Evolutionary conservation across 53 echinoderm and acorn worm genomes (phyloP), one percentile per base, ranked within the genome.

Genomic region (Actinopyga echinites): DNA sequence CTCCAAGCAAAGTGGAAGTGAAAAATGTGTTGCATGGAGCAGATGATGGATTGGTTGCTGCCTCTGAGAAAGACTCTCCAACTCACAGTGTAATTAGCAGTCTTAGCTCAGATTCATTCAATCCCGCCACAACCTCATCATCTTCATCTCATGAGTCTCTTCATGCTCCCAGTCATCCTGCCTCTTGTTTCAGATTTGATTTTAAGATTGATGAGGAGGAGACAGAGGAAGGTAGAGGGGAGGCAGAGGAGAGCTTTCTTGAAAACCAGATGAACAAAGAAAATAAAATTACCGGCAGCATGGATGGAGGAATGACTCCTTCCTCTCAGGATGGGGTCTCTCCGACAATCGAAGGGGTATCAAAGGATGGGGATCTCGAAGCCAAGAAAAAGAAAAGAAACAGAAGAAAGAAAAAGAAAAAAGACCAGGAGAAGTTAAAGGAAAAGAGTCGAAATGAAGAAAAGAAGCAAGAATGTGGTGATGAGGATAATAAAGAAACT

Each of bases 201-300:
- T 91, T 91, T 85, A 74, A 82, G 63, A 92, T 88, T 64, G 83
- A 86, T 44, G 86, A 82, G 36, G 89, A 82, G 60, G 83, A 89
- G 35, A 83, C 75, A 75, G 89, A 89, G 29, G 23, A 53, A 23
- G 58, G 73, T 55, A 65, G 37, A 29, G 83, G 15, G 17, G 49
- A 6, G 17, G 13, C 17, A 17, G 17, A 17, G 15, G 17, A 49
- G 17, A 49, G 49, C 17, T 17, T 17, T 49, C 15, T 1, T 49
- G 49, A 49, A 1, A 40, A 40, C 40, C 40, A 40, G 5, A 64
- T 38, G 64, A 64, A 83, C 21, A 30, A 20, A 31, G 30, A 33
- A 30, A 83, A 55, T 32, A 49, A 68, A 33, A 49, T 17, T 15
- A 49, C 30, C 12, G 37, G 42, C 15, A n/a, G 32, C 12, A 21